These are phyloP conservation scores for Isurus oxyrinchus DNA, from an alignment of 2,113 vertebrate species.

Conservation along the genomic window DNA sequence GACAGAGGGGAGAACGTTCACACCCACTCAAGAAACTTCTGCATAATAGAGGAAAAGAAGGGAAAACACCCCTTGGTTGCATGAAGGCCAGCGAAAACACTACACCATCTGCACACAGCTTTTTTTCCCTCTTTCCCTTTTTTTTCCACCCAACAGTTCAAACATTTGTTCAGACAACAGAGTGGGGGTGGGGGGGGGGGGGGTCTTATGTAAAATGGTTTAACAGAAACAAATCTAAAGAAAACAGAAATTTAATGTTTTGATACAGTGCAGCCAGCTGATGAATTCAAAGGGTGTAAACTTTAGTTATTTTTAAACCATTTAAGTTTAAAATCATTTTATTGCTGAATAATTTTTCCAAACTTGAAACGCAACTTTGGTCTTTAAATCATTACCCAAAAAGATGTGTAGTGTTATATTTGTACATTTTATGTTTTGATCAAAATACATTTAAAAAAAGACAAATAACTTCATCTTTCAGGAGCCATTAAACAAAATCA, in stretches of 20 bases:
- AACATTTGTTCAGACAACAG: constrained; percentile 30
- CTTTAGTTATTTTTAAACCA: background rate
- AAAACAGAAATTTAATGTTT: background rate
- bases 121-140: background rate
- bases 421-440: background rate
- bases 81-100: constrained; percentile 29
- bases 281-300: background rate
- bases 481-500: background rate
- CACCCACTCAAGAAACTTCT: constrained; percentile 54
- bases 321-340: background rate
- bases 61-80: constrained; percentile 52
- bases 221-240: background rate
- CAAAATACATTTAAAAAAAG: background rate
- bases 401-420: background rate
- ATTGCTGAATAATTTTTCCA: background rate
- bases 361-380: background rate
- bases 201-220: constrained; percentile 2
- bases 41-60: constrained; percentile 43
- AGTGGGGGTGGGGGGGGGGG: background rate
- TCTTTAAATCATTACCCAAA: background rate
- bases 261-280: background rate
- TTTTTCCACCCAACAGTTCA: constrained; percentile 24
- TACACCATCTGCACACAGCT: constrained; percentile 34
- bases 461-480: background rate
- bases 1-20: constrained; percentile 45